Base-by-base conservation (phyloP, 2,888 invertebrate species). In the Rotaria sp. region DNA sequence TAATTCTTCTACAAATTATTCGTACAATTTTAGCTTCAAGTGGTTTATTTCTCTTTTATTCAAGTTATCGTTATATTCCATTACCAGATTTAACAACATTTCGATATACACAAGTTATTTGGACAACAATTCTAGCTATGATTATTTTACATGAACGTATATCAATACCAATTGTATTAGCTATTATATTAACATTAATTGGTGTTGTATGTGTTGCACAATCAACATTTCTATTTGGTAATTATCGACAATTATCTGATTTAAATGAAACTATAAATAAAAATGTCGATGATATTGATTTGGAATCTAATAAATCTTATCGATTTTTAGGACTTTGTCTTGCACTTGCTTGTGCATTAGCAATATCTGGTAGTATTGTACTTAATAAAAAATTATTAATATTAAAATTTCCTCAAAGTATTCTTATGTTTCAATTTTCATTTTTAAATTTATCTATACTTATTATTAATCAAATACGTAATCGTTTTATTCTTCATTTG, bases 31-130 rank as follows among this genome's bases (percentile, higher is more conserved):
- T 80, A 45, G 80, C 80, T 26, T 41, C 45, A 13, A 38, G 80
- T 80, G 80, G 80, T n/a, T 13, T 80, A 13, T n/a, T 80, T 45
- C n/a, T 80, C 18, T 80, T 80, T 35, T 80, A 45, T 80, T 80
- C 13, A n/a, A 80, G 80, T 45, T 80, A 80, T 80, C 80, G 80
- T 80, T 80, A 45, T 80, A 80, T 80, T 13, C 45, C 80, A 26
- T 80, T 80, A 45, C 80, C 80, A 45, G 80, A 80, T 45, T 80
- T 80, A n/a, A 80, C 80, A 45, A 80, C 80, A 24, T 41, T 80
- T 45, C 80, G 80, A 15, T 80, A 80, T 80, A 80, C 80, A 80
- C 80, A 80, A 45, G 45, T 80, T 10, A 80, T 80, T 3, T 80
- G 80, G 80, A 80, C 80, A 45, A 45, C 45, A 8, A 80, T 80